A percentile compares a stretch with the other conserved stretches of the same genome.
phyloP scores from a whole-genome alignment of 2,888 invertebrate genomes.

The Caenorhabditis zanzibari region DNA sequence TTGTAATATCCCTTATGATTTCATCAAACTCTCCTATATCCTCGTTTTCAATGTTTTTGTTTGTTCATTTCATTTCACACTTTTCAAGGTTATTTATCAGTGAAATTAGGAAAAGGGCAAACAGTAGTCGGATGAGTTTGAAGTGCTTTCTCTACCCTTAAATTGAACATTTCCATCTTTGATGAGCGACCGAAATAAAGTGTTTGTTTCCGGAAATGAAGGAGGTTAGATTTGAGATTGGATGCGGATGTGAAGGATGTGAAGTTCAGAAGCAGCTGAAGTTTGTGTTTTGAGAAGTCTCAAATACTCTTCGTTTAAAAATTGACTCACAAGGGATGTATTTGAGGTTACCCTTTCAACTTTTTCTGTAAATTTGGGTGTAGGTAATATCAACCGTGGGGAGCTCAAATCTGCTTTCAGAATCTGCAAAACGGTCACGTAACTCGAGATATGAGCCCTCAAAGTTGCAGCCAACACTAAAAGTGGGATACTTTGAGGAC shows the following conservation, averaged over 20 bases:
- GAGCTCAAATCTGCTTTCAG: too few relatives aligned
- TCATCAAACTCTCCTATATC: neutral
- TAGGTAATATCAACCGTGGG: too few relatives aligned
- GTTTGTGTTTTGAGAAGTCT: neutral
- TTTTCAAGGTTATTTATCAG: constrained; percentile 65
- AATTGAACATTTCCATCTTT: constrained; percentile 60
- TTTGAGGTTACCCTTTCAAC: too few relatives aligned
- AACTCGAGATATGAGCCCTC: too few relatives aligned
- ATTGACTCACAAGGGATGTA: too few relatives aligned
- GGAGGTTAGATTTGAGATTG: neutral
- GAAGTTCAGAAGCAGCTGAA: neutral
- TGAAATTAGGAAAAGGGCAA: constrained; percentile 55
- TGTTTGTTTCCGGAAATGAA: constrained; percentile 54
- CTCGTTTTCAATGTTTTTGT: constrained; percentile 27
- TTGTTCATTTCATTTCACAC: constrained; percentile 43
- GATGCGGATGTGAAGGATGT: neutral
- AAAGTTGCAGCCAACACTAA: too few relatives aligned
- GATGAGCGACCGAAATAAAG: constrained; percentile 53
- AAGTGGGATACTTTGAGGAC: too few relatives aligned
- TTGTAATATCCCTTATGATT: neutral
- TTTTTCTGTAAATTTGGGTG: too few relatives aligned
- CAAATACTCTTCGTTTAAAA: too few relatives aligned
- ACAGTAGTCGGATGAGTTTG: constrained; percentile 19
- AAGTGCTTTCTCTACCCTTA: constrained; percentile 31
- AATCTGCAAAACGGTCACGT: too few relatives aligned